Evolutionary conservation across 2,888 invertebrate species (phyloP), one percentile per base, ranked within the genome.

Genomic region (Thecocarcelia acutangulata): DNA sequence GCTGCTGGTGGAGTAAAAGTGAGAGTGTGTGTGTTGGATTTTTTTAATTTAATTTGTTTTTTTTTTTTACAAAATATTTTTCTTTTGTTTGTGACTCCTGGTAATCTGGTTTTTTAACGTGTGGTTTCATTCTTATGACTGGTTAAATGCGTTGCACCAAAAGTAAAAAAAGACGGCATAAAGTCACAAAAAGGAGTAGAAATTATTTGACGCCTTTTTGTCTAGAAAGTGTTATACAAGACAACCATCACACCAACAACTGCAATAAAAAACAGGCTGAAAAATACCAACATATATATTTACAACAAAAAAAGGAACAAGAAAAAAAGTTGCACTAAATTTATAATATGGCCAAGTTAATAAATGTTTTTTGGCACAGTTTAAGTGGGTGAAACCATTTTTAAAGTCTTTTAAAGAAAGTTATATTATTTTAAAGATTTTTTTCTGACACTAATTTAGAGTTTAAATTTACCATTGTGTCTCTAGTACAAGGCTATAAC

Each of bases 201-300:
- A 73, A 28, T 19, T 50, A 37, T 70, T 64, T 64, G 82, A 78
- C 82, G 78, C 82, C 82, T 74, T 44, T 66, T 70, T 82, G 82
- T 82, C 82, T 82, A 54, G 44, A 54, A 40, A 72, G 56, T 66
- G 59, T 77, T 73, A 42, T 63, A 64, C 64, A 64, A 66, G 75
- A 17, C 70, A 61, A 46, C 24, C 68, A 46, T 2, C n/a, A 42
- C 61, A 50, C 28, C 5, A 24, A 24, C 33, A 46, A 59, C 24
- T 19, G 13, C n/a, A 54, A 52, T 42, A 46, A 44, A 21, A 50
- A n/a, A 33, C 42, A 21, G 17, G 21, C 50, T 17, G 24, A 52
- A 54, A 56, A 70, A 48, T n/a, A n/a, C n/a, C n/a, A n/a, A n/a
- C n/a, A 48, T 40, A 21, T 40, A n/a, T 33, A 33, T 33, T 33